Evolutionary conservation across 2,888 invertebrate genomes (phyloP), one percentile per base, ranked within the genome.

Genomic region (Euplexia lucipara): DNA sequence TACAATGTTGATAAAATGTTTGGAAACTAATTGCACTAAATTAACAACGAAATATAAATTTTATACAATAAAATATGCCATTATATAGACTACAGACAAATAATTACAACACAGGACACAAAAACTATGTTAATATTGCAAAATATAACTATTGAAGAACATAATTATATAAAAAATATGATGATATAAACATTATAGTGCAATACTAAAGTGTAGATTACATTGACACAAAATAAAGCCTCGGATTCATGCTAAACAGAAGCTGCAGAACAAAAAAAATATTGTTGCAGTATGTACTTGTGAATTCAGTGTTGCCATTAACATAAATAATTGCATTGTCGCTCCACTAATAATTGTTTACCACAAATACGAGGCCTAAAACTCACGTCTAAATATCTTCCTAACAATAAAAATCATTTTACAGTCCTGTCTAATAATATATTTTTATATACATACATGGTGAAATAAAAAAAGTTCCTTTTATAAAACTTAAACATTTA

Each of bases 11-110:
- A 61, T 67, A 62, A 77, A 58, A 64, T 60, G 52, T 63, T 80
- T 82, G 77, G 67, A 85, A 86, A 85, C 57, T 84, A 87, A 89
- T 90, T 90, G 85, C 84, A 89, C 85, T 86, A 87, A 89, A 86
- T 78, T 82, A 85, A 87, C 87, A 90, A 88, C 64, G 53, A 71
- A 78, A 78, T 69, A 78, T 69, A 83, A 83, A 82, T 83, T 81
- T 78, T 82, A 85, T 82, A 60, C 44, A 78, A 82, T 84, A 82
- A 80, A 85, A 85, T 84, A 88, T 77, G 72, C 16, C 34, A 35
- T 63, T 72, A 56, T 14, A 80, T 75, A 79, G 42, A 79, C 72
- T 78, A 80, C 63, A 76, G 65, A 74, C 49, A 72, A 71, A 70
- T 69, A 68, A 79, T 67, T 70, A 75, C 70, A 78, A 73, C 68